Conservation (phyloP, 2,888 invertebrate genomes). For the Leptothorax acervorum region DNA sequence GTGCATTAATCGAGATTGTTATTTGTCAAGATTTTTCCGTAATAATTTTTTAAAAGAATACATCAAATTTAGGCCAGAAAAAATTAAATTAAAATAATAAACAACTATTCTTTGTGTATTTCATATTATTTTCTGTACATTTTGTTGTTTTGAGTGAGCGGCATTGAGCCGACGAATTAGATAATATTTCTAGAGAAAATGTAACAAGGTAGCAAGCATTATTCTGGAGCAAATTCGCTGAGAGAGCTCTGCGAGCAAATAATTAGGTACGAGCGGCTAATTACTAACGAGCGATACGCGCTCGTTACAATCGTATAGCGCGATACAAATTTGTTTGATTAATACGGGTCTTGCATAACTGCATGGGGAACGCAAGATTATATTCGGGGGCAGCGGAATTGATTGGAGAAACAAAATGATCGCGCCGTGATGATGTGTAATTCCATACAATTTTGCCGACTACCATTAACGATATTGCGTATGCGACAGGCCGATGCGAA, state of each 20-base stretch:
- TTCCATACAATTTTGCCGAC: constrained; percentile 30
- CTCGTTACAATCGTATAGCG: constrained; percentile 23
- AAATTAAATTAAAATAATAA: constrained; percentile 5
- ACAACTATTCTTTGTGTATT: neutral
- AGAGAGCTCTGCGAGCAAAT: neutral
- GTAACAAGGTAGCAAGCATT: neutral
- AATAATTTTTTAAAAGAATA: neutral
- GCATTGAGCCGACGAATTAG: neutral
- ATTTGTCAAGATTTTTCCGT: neutral
- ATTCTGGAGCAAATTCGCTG: constrained; percentile 8
- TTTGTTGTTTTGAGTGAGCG: neutral
- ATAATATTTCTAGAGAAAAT: neutral
- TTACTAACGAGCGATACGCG: constrained; percentile 37
- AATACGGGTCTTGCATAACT: constrained; percentile 12
- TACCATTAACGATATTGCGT: constrained; percentile 45
- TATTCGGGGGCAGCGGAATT: constrained; percentile 16
- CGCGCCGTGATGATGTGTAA: constrained; percentile 34
- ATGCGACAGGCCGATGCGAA: constrained; percentile 25
- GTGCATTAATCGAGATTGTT: neutral
- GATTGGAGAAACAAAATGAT: constrained; percentile 42
- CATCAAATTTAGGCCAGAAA: neutral
- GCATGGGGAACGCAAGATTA: constrained; percentile 13
- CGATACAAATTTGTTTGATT: constrained; percentile 39
- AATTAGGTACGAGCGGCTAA: constrained; percentile 28
- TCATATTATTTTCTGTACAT: neutral